Evolutionary conservation across 2,113 vertebrate species (phyloP).

Genomic region (Myiozetetes cayanensis): DNA sequence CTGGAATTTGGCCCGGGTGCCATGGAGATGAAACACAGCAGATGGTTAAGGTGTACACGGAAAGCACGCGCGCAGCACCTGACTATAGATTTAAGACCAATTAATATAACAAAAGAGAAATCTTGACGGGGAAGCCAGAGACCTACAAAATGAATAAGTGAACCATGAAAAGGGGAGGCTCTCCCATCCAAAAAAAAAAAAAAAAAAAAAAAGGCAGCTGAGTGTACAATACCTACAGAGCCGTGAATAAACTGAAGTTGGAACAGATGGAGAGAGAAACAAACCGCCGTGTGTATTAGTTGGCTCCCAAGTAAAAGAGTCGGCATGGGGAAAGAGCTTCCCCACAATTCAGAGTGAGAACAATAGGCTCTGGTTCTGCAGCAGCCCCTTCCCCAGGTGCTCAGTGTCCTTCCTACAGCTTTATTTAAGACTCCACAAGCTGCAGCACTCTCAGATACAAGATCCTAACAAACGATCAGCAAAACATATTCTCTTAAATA

Average conservation of each 20-base stretch:
- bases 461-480: background rate
- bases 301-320: conserved; percentile 28
- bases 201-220: background rate
- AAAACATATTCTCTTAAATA: conserved; percentile 7
- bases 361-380: background rate
- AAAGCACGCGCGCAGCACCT: conserved; percentile 8
- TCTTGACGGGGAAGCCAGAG: conserved; percentile 47
- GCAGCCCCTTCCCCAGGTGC: conserved; percentile 5
- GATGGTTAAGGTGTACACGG: conserved; percentile 58
- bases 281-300: background rate
- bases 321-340: background rate
- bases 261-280: conserved; percentile 62
- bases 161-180: conserved; percentile 47
- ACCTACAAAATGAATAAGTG: conserved; percentile 53
- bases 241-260: conserved; percentile 49
- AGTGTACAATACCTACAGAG: conserved; percentile 55
- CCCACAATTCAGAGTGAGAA: background rate
- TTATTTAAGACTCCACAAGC: conserved; percentile 7
- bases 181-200: background rate
- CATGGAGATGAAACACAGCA: conserved; percentile 61
- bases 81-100: conserved; percentile 43
- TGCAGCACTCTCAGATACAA: background rate
- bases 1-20: conserved; percentile 59
- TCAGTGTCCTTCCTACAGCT: background rate
- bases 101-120: conserved; percentile 58